These are phyloP conservation scores for Drosophila niveifrons DNA, from an alignment of 2,888 invertebrate genomes.

Conservation along the genomic window DNA sequence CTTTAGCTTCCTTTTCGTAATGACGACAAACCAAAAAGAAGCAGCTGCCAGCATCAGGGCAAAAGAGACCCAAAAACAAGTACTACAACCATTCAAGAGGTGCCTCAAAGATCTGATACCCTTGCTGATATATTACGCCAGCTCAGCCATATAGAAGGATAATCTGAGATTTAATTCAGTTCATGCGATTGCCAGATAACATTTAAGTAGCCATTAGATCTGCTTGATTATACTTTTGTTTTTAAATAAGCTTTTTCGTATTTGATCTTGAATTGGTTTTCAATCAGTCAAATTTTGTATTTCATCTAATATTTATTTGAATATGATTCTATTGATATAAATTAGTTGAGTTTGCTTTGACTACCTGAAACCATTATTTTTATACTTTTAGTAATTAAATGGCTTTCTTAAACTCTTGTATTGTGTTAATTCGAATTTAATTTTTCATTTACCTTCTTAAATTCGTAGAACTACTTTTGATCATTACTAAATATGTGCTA, in stretches of 20 bases:
- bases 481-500: background rate
- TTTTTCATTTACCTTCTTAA: background rate
- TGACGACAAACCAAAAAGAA: constrained; percentile 71
- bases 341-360: too few species aligned
- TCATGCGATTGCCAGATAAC: background rate
- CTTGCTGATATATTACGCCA: constrained; percentile 1
- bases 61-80: constrained; percentile 23
- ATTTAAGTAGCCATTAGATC: constrained; percentile 1
- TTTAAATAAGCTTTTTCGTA: background rate
- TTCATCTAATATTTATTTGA: too few species aligned
- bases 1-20: constrained; percentile 78
- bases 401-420: background rate
- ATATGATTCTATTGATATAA: too few species aligned
- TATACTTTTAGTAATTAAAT: too few species aligned
- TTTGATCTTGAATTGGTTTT: background rate
- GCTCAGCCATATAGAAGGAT: background rate
- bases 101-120: constrained; percentile 21
- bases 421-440: background rate
- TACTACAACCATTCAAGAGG: background rate
- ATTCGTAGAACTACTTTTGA: background rate
- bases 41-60: constrained; percentile 67
- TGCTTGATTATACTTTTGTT: too few species aligned
- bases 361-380: too few species aligned
- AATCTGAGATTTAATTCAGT: background rate
- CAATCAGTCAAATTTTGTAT: background rate